A percentile compares a stretch with the other conserved stretches of the same genome.
phyloP scores from a whole-genome alignment of 2,888 invertebrate species.

The Tuta absoluta region DNA sequence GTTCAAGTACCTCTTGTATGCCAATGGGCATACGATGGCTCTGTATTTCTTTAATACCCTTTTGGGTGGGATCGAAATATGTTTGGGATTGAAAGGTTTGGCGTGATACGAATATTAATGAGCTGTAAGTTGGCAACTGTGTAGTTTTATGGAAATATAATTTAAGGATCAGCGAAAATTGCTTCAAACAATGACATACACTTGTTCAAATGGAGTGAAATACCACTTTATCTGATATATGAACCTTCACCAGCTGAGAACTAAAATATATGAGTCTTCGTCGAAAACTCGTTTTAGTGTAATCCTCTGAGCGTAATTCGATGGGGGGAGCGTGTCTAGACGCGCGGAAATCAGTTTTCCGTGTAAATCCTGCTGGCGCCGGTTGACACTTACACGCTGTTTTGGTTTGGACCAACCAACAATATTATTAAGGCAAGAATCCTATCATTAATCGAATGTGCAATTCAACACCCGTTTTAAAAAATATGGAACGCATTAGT shows the following conservation, averaged over 20 bases:
- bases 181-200: neutral
- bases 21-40: neutral
- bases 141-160: neutral
- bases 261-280: constrained; percentile 8
- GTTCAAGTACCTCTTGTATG: constrained; percentile 36
- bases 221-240: neutral
- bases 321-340: constrained; percentile 70
- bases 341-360: constrained; percentile 70
- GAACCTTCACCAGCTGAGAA: neutral
- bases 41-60: constrained; percentile 2
- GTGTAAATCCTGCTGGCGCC: constrained; percentile 41
- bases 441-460: no score
- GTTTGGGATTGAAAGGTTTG: neutral
- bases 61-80: constrained; percentile 3
- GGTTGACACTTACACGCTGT: constrained; percentile 7
- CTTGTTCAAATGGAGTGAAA: neutral
- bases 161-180: neutral
- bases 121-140: neutral
- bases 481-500: no score
- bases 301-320: constrained; percentile 46
- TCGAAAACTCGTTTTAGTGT: constrained; percentile 28
- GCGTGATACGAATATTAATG: constrained; percentile 2
- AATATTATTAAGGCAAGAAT: neutral
- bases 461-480: no score
- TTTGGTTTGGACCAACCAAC: neutral